Evolutionary conservation across 2,888 invertebrate genomes (phyloP), one percentile per base, ranked within the genome.

Genomic region (Aphidius colemani): DNA sequence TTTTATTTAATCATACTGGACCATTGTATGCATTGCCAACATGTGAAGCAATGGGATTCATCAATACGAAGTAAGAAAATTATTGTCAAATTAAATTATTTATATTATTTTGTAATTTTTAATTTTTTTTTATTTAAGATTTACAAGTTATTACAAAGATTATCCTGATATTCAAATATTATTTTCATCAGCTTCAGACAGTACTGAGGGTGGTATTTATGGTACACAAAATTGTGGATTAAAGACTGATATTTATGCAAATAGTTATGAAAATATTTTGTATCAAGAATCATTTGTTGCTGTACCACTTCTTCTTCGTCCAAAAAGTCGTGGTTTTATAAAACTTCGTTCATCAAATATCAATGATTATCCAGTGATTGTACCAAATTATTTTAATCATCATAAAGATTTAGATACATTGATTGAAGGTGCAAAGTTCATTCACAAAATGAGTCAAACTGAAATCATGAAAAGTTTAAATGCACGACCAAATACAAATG

Each of bases 131-230:
- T 6, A 5, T 30, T 30, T 4, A n/a, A 57, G 57, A 57, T 57
- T 46, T 46, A 46, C 57, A 0, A 95, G 95, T 72, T 87, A 85
- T 0, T 86, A 89, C 0, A 87, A 91, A 1, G 95, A 95, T 77
- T 94, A 90, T 79, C 95, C 95, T 0, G 95, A 96, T 72, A 92
- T 95, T 45, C 94, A 95, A 77, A 90, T 95, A 73, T 95, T 95
- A 80, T 94, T 95, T 73, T 88, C 94, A 48, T 93, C 94, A 0
- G 94, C 94, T 7, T 92, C 93, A 5, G 92, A 94, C 0, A 93
- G 91, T 76, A 93, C 94, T 0, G 95, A 95, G 75, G 93, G 91
- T 0, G 95, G 95, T 0, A 87, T 89, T 7, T 94, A 94, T 70
- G 78, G 95, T 40, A 87, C 90, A 41, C 93, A 92, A 80, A 89